Conservation (phyloP, 2,113 vertebrate genomes). For the Progne subis region DNA sequence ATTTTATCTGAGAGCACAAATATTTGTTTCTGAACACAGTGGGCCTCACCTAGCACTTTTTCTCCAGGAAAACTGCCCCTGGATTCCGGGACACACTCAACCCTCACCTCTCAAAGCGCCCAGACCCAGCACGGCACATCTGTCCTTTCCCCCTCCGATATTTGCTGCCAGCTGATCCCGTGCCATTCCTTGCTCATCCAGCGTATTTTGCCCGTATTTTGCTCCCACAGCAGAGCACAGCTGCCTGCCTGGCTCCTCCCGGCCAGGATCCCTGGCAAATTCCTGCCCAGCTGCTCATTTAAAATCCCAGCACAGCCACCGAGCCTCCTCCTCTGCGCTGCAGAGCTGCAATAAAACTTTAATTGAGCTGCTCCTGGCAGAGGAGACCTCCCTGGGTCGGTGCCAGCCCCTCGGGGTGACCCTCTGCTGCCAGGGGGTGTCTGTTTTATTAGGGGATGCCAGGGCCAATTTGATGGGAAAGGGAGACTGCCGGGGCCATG, state of each 20-base stretch:
- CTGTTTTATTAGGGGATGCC: not conserved
- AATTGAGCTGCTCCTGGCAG: not conserved
- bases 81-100: not conserved
- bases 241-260: not conserved
- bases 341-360: not conserved
- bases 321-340: not conserved
- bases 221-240: not conserved
- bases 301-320: not conserved
- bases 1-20: not conserved
- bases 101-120: not conserved
- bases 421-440: not conserved
- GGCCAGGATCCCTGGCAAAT: not conserved
- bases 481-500: not conserved
- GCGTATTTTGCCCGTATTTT: not conserved
- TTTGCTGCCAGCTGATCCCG: not conserved
- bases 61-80: not conserved
- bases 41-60: not conserved
- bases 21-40: not conserved
- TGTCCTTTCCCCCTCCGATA: not conserved
- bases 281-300: not conserved
- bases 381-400: not conserved
- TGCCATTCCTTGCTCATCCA: accelerated
- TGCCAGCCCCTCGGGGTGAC: not conserved
- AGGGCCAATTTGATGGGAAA: not conserved
- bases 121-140: not conserved